These are phyloP conservation scores for Chelidonichthys spinosus DNA, from an alignment of 2,797 vertebrate species.

Conservation along the genomic window DNA sequence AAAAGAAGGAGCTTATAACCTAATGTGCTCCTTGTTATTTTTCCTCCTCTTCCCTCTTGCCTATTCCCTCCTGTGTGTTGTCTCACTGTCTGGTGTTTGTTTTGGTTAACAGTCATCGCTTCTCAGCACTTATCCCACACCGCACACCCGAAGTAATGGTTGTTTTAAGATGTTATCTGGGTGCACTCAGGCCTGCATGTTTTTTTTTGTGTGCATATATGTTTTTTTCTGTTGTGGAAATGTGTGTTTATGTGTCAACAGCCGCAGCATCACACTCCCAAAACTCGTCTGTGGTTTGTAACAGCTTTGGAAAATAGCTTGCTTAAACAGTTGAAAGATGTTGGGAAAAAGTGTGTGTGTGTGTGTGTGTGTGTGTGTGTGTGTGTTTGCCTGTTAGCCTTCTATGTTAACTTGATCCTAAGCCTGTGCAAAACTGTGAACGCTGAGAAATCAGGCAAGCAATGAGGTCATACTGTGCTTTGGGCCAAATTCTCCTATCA, in stretches of 20 bases:
- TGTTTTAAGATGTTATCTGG: slow-evolving; percentile 73
- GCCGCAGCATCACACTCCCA: slow-evolving; percentile 60
- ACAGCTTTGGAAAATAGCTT: slow-evolving; percentile 59
- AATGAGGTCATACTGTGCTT: slow-evolving; percentile 71
- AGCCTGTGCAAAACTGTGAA: slow-evolving; percentile 68
- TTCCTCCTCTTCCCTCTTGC: slow-evolving; percentile 4
- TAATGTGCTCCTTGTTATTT: slow-evolving; percentile 5
- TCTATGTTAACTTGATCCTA: slow-evolving; percentile 63
- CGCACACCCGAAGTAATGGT: slow-evolving; percentile 64
- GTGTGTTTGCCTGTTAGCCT: slow-evolving; percentile 17
- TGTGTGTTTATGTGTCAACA: slow-evolving; percentile 75
- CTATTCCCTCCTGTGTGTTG: slow-evolving; percentile 21
- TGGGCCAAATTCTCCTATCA: slow-evolving; percentile 71
- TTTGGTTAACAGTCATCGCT: slow-evolving; percentile 54
- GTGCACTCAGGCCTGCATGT: slow-evolving; percentile 51
- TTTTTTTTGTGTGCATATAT: slow-evolving; percentile 38
- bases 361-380: slow-evolving; percentile 5
- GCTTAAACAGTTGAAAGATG: slow-evolving; percentile 68
- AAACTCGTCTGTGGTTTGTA: slow-evolving; percentile 75
- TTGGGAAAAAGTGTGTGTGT: slow-evolving; percentile 33
- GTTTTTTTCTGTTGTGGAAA: slow-evolving; percentile 31
- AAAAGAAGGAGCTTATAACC: background rate
- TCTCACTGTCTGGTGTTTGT: slow-evolving; percentile 57
- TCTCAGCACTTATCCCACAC: slow-evolving; percentile 63
- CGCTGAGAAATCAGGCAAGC: slow-evolving; percentile 67